phyloP scores from a whole-genome alignment of 2,113 vertebrate genomes.

The Pogona vitticeps region DNA sequence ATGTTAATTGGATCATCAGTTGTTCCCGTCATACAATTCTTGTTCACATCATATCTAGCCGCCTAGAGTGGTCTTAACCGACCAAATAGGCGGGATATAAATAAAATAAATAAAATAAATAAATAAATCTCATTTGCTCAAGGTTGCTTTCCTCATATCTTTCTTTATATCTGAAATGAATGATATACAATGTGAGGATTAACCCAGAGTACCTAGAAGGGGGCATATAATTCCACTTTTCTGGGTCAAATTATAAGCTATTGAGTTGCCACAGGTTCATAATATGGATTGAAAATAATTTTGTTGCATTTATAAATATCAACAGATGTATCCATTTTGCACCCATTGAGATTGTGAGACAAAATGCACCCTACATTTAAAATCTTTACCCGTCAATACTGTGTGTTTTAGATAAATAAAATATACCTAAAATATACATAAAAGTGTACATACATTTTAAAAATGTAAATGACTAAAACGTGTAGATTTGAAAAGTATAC shows the following conservation, averaged over 20 bases:
- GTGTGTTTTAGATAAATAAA: neutral
- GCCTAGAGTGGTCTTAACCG: too few species aligned
- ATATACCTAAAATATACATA: neutral
- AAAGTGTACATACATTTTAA: neutral
- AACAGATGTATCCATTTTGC: too few species aligned
- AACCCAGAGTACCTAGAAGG: too few species aligned
- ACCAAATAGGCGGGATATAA: too few species aligned
- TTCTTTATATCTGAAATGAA: too few species aligned
- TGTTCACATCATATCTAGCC: too few species aligned
- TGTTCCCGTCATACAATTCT: constrained; percentile 1
- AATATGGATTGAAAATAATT: neutral
- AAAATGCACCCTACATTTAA: neutral
- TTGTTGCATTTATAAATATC: neutral
- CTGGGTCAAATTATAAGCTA: neutral
- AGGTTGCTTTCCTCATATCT: neutral
- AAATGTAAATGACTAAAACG: neutral
- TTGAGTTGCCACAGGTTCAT: neutral
- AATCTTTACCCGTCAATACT: neutral
- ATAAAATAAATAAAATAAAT: too few species aligned
- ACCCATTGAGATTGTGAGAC: neutral
- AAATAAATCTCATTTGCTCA: constrained; percentile 3
- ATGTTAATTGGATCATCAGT: constrained; percentile 22
- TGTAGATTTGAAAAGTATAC: neutral
- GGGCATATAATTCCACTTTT: too few species aligned
- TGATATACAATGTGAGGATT: too few species aligned